A percentile compares a stretch with the other conserved stretches of the same genome.
These are phyloP conservation scores for Lapara coniferarum DNA, from an alignment of 2,888 invertebrate genomes.

Conservation along the genomic window DNA sequence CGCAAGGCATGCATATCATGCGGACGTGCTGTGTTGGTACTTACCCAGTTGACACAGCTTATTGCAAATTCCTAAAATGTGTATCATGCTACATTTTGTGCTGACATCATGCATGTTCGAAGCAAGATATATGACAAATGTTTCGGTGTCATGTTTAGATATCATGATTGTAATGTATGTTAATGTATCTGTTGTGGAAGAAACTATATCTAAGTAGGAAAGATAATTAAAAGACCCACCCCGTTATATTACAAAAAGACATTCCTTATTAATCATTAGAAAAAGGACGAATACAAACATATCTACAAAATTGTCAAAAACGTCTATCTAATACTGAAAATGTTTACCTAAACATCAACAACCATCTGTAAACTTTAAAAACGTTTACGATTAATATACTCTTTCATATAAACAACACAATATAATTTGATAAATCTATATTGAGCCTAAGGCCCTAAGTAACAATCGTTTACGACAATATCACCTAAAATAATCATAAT, in stretches of 20 bases:
- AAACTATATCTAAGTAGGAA: conserved; percentile 57
- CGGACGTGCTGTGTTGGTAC: conserved; percentile 59
- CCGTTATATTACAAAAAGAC: conserved; percentile 46
- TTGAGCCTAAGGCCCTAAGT: conserved; percentile 74
- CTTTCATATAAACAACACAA: conserved; percentile 57
- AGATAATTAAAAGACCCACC: conserved; percentile 41
- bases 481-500: conserved; percentile 56
- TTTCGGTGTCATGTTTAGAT: conserved; percentile 58
- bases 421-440: conserved; percentile 55
- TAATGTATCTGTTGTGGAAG: conserved; percentile 65
- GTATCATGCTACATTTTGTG: conserved; percentile 44
- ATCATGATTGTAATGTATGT: conserved; percentile 68
- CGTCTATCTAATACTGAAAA: conserved; percentile 65
- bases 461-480: conserved; percentile 55
- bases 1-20: conserved; percentile 73
- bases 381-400: conserved; percentile 65
- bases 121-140: conserved; percentile 48
- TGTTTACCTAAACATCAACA: conserved; percentile 80
- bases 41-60: conserved; percentile 50
- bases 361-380: conserved; percentile 80
- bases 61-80: conserved; percentile 36
- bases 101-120: conserved; percentile 49
- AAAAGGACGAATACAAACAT: conserved; percentile 48
- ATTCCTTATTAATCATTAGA: conserved; percentile 64
- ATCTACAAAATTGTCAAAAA: conserved; percentile 48